phyloP scores from a whole-genome alignment of 2,888 invertebrate species.

The Mactromeris polynyma region DNA sequence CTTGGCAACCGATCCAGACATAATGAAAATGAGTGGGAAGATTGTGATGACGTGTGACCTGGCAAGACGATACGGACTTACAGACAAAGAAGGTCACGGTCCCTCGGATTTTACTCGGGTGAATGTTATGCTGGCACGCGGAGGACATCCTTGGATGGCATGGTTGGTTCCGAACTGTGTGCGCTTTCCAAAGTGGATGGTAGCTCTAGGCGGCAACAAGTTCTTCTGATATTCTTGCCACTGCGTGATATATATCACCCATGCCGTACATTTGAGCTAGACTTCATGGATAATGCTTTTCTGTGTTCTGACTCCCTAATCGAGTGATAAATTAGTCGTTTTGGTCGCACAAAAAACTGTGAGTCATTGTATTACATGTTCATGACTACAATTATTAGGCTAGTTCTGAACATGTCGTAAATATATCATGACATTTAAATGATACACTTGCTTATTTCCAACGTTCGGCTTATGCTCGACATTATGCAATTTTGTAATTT shows the following conservation, averaged over 20 bases:
- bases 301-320: no score
- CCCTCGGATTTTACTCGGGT: slow-evolving; percentile 46
- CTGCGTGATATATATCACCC: background rate
- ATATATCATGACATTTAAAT: no score
- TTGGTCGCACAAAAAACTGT: background rate
- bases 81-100: slow-evolving; percentile 85
- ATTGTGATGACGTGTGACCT: slow-evolving; percentile 86
- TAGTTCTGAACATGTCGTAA: no score
- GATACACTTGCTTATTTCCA: no score
- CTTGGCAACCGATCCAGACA: slow-evolving; percentile 80
- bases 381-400: no score
- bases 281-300: no score
- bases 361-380: background rate
- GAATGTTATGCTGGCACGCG: background rate
- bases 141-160: slow-evolving; percentile 33
- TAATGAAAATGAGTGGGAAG: slow-evolving; percentile 85
- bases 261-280: no score
- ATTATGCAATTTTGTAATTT: no score
- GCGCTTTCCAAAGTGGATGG: slow-evolving; percentile 54
- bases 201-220: slow-evolving; percentile 48
- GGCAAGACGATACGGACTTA: slow-evolving; percentile 86
- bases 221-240: slow-evolving; percentile 28
- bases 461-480: no score
- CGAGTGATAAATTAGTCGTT: background rate
- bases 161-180: slow-evolving; percentile 48